These are phyloP conservation scores for Amazona finschi DNA, from an alignment of 2,797 vertebrate species.

Conservation along the genomic window DNA sequence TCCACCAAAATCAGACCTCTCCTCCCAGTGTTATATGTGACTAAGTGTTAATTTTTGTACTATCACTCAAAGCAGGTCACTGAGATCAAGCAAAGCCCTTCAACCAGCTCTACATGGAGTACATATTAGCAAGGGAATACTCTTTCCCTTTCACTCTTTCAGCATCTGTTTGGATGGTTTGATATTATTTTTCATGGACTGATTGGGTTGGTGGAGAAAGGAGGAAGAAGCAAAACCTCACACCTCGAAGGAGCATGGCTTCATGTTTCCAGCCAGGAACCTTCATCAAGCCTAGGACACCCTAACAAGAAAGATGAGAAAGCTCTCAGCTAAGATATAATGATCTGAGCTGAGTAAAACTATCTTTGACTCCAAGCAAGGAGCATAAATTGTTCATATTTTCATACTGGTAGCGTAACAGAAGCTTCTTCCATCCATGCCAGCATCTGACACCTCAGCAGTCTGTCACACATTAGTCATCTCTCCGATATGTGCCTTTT, in stretches of 20 bases:
- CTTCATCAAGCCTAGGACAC: background rate
- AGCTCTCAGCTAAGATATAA: background rate
- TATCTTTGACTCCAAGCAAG: background rate
- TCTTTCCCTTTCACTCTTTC: background rate
- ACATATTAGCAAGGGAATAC: background rate
- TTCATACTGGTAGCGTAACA: background rate
- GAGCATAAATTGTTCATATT: background rate
- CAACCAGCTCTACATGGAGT: background rate
- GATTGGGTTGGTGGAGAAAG: background rate
- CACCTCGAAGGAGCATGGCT: background rate
- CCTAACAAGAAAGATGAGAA: background rate
- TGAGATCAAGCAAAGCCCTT: background rate
- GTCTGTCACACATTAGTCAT: background rate
- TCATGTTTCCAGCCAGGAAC: background rate
- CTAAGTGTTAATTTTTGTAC: background rate
- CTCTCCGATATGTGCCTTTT: background rate
- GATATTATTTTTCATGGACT: background rate
- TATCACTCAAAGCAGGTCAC: background rate
- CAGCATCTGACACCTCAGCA: background rate
- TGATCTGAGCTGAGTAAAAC: background rate
- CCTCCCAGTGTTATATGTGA: background rate
- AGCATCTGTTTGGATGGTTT: background rate
- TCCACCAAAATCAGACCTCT: background rate
- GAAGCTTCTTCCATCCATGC: background rate
- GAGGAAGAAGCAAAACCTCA: background rate